Evolutionary conservation across 2,888 invertebrate genomes (phyloP).

Genomic region (Pammene aurita): DNA sequence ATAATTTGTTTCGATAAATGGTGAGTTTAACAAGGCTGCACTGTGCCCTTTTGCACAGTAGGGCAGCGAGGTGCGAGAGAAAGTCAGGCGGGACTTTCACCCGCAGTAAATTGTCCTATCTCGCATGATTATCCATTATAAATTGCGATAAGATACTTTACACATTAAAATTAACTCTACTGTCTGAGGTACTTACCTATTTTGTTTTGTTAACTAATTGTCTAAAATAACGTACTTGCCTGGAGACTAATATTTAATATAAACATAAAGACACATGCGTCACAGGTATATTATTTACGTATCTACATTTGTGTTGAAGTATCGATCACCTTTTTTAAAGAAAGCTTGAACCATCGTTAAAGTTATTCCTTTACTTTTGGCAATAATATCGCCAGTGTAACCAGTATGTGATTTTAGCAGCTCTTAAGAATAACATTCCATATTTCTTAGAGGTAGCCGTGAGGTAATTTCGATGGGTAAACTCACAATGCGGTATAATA

Average conservation of each 20-base stretch:
- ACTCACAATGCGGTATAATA: slow-evolving; percentile 43
- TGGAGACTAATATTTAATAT: no score
- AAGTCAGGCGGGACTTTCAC: slow-evolving; percentile 18
- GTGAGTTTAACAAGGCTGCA: slow-evolving; percentile 20
- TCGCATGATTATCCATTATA: slow-evolving; percentile 6
- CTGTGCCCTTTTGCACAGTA: slow-evolving; percentile 21
- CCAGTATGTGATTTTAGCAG: neutral
- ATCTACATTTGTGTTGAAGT: no score
- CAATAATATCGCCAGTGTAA: neutral
- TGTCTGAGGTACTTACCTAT: neutral
- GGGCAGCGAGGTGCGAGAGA: slow-evolving; percentile 24
- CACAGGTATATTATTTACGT: no score
- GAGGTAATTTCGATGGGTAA: slow-evolving; percentile 33
- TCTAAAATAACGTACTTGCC: no score
- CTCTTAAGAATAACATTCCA: slow-evolving; percentile 32
- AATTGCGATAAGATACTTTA: slow-evolving; percentile 11
- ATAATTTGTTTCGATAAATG: slow-evolving; percentile 25
- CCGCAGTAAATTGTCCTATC: slow-evolving; percentile 16
- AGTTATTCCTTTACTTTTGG: neutral
- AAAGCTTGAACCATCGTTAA: neutral
- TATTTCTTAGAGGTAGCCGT: slow-evolving; percentile 36
- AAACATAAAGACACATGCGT: no score
- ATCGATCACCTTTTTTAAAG: no score
- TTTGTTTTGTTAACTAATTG: no score
- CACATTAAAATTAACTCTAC: neutral